phyloP scores from a whole-genome alignment of 1,140 invertebrate genomes.

The Brachionus rubens region DNA sequence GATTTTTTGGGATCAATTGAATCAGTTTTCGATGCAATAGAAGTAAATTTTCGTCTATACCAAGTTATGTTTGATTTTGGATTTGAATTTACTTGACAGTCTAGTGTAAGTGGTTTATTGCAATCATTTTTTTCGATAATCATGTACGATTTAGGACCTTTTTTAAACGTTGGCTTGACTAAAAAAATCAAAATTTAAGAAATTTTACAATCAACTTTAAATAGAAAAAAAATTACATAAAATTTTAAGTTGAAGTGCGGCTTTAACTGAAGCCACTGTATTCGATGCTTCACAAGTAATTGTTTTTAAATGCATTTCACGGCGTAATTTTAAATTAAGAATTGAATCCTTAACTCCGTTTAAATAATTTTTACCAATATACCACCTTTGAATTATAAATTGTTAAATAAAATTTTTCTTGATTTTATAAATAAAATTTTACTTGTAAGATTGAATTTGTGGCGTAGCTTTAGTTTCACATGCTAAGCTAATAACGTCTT shows the following conservation, averaged over 20 bases:
- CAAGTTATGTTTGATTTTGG: constrained; percentile 37
- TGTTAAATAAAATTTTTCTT: neutral
- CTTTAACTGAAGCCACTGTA: constrained; percentile 38
- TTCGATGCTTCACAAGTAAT: constrained; percentile 44
- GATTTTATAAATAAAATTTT: neutral
- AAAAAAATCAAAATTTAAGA: neutral
- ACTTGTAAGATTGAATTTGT: constrained; percentile 42
- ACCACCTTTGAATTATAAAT: constrained; percentile 22
- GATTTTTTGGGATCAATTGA: neutral
- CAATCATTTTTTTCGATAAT: neutral
- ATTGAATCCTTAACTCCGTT: constrained; percentile 34
- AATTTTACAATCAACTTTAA: neutral
- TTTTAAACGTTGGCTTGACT: constrained; percentile 32
- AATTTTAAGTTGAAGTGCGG: constrained; percentile 35
- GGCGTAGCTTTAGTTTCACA: constrained; percentile 43
- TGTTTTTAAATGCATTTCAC: constrained; percentile 40
- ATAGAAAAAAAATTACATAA: constrained; percentile 11
- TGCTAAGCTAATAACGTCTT: constrained; percentile 18
- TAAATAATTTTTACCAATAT: constrained; percentile 39
- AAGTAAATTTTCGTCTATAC: neutral
- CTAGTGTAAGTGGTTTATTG: constrained; percentile 33
- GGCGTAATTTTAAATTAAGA: constrained; percentile 37
- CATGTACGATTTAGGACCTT: constrained; percentile 1
- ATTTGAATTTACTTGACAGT: constrained; percentile 34
- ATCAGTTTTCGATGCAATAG: neutral